Evolutionary conservation across 2,113 vertebrate species (phyloP).

Genomic region (Colinus virginianus): DNA sequence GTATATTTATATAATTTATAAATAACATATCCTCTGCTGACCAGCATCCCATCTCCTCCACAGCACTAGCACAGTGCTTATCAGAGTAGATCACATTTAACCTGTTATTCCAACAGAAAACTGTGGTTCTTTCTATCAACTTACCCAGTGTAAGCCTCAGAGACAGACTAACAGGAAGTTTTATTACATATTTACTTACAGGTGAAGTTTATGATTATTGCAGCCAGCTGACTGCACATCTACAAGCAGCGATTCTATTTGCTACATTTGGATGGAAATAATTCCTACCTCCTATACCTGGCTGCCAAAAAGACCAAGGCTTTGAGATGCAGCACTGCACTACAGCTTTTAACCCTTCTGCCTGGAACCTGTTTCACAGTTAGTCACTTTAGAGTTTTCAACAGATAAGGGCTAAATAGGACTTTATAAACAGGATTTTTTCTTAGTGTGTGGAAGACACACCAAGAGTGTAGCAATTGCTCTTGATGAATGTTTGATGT

Average conservation of each 20-base stretch:
- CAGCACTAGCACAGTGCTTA: background rate
- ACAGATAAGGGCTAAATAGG: background rate
- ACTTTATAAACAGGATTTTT: background rate
- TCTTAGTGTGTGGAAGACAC: background rate
- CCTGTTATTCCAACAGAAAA: background rate
- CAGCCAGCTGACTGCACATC: background rate
- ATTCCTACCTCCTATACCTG: background rate
- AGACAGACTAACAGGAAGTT: background rate
- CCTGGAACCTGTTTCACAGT: background rate
- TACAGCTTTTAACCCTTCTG: background rate
- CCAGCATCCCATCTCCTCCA: background rate
- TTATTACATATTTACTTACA: background rate
- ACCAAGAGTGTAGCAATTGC: background rate
- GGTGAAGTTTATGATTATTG: accelerated
- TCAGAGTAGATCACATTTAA: background rate
- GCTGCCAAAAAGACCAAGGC: background rate
- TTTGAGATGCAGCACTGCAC: background rate
- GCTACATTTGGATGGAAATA: background rate
- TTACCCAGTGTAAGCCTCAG: background rate
- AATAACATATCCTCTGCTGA: background rate
- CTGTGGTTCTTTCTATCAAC: background rate
- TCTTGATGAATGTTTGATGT: background rate
- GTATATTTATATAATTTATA: background rate
- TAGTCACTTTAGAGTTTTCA: background rate
- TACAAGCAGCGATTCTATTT: background rate